Evolutionary conservation across 1,140 invertebrate species (phyloP).

Genomic region (Adelges cooleyi): DNA sequence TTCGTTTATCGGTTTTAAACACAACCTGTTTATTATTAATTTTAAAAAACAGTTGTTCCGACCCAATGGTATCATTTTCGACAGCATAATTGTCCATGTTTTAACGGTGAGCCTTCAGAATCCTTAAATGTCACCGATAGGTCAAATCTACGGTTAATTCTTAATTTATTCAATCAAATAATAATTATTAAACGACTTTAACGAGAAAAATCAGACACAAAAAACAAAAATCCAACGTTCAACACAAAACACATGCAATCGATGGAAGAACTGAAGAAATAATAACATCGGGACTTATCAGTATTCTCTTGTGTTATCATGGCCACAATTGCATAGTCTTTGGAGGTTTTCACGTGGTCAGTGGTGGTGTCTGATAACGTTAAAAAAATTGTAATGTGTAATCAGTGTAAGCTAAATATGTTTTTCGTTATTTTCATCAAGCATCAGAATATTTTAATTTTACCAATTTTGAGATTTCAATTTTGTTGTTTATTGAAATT

Average conservation of each 20-base stretch:
- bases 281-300: too few relatives aligned
- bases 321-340: too few relatives aligned
- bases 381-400: too few relatives aligned
- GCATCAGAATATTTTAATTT: too few relatives aligned
- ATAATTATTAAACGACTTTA: neutral
- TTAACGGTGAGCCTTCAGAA: neutral
- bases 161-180: neutral
- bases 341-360: too few relatives aligned
- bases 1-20: slow-evolving; percentile 29
- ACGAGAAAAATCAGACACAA: neutral
- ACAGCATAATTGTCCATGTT: neutral
- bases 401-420: too few relatives aligned
- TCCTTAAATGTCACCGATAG: neutral
- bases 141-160: neutral
- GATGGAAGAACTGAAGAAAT: too few relatives aligned
- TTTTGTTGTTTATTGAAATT: too few relatives aligned
- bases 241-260: neutral
- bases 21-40: slow-evolving; percentile 28
- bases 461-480: too few relatives aligned
- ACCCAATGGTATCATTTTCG: neutral
- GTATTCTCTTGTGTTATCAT: too few relatives aligned
- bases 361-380: too few relatives aligned
- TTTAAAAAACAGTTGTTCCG: slow-evolving; percentile 27
- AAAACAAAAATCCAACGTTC: slow-evolving; percentile 1
- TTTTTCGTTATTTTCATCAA: too few relatives aligned